A percentile compares a stretch with the other conserved stretches of the same genome.
Evolutionary conservation across 1,140 invertebrate species (phyloP).

Genomic region (Oncopeltus fasciatus): DNA sequence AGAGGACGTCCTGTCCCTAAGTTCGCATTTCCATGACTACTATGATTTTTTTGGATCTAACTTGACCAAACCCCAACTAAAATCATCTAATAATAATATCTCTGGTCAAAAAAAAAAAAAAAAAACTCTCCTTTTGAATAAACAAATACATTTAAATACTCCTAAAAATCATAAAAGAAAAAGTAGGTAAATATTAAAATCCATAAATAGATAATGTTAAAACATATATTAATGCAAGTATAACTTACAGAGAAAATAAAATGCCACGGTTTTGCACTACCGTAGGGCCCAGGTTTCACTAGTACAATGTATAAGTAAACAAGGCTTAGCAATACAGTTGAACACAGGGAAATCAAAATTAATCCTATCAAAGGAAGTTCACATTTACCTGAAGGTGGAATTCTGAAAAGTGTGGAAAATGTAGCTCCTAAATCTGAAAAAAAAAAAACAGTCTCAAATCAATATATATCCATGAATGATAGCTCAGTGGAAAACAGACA

Average conservation of each 20-base stretch:
- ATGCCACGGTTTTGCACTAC: slow-evolving; percentile 21
- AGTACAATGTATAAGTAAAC: slow-evolving; percentile 20
- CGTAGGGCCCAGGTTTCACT: slow-evolving; percentile 22
- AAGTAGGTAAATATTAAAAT: background rate
- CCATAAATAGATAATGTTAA: background rate
- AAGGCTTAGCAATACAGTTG: background rate
- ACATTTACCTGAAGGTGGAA: background rate
- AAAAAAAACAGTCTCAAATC: background rate
- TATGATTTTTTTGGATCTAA: too few relatives aligned
- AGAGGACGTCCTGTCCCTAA: too few relatives aligned
- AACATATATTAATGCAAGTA: background rate
- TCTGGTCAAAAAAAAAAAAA: background rate
- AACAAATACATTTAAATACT: background rate
- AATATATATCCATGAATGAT: background rate
- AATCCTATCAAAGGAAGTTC: background rate
- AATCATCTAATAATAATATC: too few relatives aligned
- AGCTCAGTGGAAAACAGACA: background rate
- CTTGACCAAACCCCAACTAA: too few relatives aligned
- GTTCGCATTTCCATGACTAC: too few relatives aligned
- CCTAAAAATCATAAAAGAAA: background rate
- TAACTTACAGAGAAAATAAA: slow-evolving; percentile 17
- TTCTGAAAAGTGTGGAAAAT: background rate
- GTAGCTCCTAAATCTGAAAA: background rate
- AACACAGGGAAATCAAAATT: background rate
- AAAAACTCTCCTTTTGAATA: background rate